Base-by-base conservation (phyloP, 2,888 invertebrate genomes). In the Dynastes hyllus region DNA sequence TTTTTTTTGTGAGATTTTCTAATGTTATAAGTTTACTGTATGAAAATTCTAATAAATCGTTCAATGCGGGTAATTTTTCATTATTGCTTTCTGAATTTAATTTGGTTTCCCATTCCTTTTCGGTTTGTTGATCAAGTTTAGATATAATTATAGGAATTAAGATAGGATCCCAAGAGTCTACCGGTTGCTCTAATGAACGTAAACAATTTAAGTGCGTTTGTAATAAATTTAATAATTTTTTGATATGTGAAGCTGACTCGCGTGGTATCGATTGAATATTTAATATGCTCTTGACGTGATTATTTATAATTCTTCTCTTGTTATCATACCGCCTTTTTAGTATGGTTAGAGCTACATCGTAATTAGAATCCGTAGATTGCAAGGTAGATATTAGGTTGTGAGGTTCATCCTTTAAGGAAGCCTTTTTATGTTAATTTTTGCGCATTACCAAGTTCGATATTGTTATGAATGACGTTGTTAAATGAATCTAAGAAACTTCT, bases 401-500 rank as follows among this genome's bases (percentile, higher is more conserved):
- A 32, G 77, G 71, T 53, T 77, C 79, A 37, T 77, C 71, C 58
- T 71, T 37, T 32, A 80, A 22, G 11, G 67, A 73, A 40, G 75
- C 13, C 8, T 67, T 32, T 55, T 58, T 79, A 80, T 51, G 61
- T 66, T n/a, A 82, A 55, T 66, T 83, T 82, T 77, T 81, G 80
- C 4, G 80, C 81, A 27, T 77, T 51, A 22, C 80, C 50, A 45
- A 82, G 63, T 13, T 79, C 71, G 2, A 66, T 67, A 78, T 83
- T 82, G 27, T 70, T 40, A 45, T 83, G 65, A 11, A 82, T 80
- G 22, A 83, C 45, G n/a, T 81, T 76, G 13, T 53, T 80, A 76
- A 82, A 83, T n/a, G 78, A 32, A 71, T 83, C 81, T 0, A 53
- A 27, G 65, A 83, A 83, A 27, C 71, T 22, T 9, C 80, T 37